Conservation (phyloP, 2,888 invertebrate species). For the Ommatoiulus sabulosus region DNA sequence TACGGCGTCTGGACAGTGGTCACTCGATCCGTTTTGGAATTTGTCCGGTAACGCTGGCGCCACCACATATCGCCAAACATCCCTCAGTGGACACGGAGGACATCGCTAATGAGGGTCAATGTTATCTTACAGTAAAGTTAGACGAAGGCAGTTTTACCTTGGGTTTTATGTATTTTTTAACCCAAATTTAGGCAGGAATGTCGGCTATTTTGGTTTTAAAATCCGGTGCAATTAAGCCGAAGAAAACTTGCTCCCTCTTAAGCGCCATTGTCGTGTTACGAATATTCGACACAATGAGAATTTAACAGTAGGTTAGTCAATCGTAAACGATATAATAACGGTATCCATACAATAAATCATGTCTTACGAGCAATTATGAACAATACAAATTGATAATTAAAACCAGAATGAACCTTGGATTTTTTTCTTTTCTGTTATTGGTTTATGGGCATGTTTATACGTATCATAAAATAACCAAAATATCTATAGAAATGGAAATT, state of each 20-base stretch:
- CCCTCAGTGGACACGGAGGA: background rate
- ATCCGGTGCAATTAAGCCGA: background rate
- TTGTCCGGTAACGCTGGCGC: constrained; percentile 10
- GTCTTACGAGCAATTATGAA: no score
- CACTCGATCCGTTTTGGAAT: constrained; percentile 4
- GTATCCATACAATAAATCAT: no score
- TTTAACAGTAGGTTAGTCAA: no score
- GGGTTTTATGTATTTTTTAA: background rate
- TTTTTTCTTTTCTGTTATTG: no score
- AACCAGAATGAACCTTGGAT: no score
- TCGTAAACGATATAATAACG: no score
- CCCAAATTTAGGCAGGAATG: constrained; percentile 20
- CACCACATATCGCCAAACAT: constrained; percentile 18
- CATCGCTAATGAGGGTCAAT: constrained; percentile 34
- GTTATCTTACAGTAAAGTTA: background rate
- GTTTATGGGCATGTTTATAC: no score
- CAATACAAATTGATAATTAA: no score
- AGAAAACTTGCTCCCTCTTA: background rate
- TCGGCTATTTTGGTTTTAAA: background rate
- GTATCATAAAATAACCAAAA: no score
- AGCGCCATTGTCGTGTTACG: background rate
- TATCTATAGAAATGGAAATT: no score
- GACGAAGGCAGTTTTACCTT: constrained; percentile 10
- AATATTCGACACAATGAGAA: no score
- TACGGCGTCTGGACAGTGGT: constrained; percentile 1